Evolutionary conservation across 2,797 vertebrate species (phyloP), one percentile per base, ranked within the genome.

Genomic region (Lepus townsendii): DNA sequence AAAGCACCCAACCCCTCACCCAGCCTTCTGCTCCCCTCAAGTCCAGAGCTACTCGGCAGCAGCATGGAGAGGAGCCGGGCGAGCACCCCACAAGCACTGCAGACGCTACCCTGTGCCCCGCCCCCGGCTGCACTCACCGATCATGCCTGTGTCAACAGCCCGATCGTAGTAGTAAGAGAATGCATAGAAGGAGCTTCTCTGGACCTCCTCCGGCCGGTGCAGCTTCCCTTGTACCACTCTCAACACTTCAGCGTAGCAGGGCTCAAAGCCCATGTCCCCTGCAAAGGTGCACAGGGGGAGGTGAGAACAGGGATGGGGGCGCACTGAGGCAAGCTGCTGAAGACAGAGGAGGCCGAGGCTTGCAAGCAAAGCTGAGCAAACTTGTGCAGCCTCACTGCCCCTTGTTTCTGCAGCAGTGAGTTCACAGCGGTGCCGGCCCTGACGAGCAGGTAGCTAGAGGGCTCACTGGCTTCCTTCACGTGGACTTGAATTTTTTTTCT

Each of bases 81-180:
- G 63, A 57, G 38, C 20, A 75, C 16, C 42, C 1, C 2, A 71
- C 54, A 20, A 60, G 78, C 27, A 35, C 16, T 17, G 32, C 83
- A 17, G 52, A 62, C n/a, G 9, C 3, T 19, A 77, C 89, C 85
- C 26, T 26, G 0, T 11, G 4, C 79, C 20, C 10, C 77, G 35
- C 78, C 88, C 63, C 68, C 14, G 65, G 79, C 38, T 17, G 75
- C 90, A 98, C 98, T 99, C 98, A 99, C 99, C 99, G 0, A 99
- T 99, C 91, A 99, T 98, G 82, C 99, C 98, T 20, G 99, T 99
- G 60, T 99, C 99, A 91, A 98, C 99, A 26, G 99, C 99, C 95
- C 99, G 98, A 97, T 99, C 99, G 2, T 98, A 99, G 97, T 99
- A 99, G 97, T 99, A 99, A 90, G 99, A 99, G 98, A 99, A 99